Evolutionary conservation across 2,797 vertebrate genomes (phyloP), one percentile per base, ranked within the genome.

Genomic region (Rhabdomys pumilio): DNA sequence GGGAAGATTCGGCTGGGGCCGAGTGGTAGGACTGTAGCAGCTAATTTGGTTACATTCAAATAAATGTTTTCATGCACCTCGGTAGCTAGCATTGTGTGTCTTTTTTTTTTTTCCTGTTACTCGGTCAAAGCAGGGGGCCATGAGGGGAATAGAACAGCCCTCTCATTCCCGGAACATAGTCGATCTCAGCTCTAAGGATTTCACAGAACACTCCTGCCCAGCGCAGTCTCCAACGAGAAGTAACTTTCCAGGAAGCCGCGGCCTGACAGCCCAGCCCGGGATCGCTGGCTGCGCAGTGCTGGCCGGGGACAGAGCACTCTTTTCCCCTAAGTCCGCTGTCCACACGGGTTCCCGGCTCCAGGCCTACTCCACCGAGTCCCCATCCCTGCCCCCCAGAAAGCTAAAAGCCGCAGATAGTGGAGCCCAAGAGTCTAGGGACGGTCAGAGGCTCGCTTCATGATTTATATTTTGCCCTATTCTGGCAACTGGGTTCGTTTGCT

Each of bases 181-280:
- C 89, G 95, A 98, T 96, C 96, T 97, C 90, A 8, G 96, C 97
- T 95, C 91, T 91, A 97, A 89, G 96, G 96, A 97, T 97, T 98
- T 98, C 97, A 98, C 94, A 97, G 97, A 98, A 97, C 97, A 80
- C 91, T 90, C 73, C 96, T 96, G 96, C 94, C 96, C 63, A 83
- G 89, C 82, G 69, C 75, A 57, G 57, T 83, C 90, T 98, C 98
- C 98, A 97, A 93, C 91, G 1, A 97, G 95, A 97, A 98, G 96
- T 95, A 89, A 96, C 97, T 98, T 98, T 98, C 98, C 98, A 97
- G 98, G 98, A 98, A 98, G 98, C 96, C 86, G 82, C 80, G 22
- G 84, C 67, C 92, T 44, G 57, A 89, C 88, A 31, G 96, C 92
- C 65, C 31, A 67, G 20, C 92, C 94, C 94, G 67, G 96, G 96